A percentile compares a stretch with the other conserved stretches of the same genome.
These are phyloP conservation scores for Drosophila histrio DNA, from an alignment of 2,888 invertebrate genomes.

Conservation along the genomic window DNA sequence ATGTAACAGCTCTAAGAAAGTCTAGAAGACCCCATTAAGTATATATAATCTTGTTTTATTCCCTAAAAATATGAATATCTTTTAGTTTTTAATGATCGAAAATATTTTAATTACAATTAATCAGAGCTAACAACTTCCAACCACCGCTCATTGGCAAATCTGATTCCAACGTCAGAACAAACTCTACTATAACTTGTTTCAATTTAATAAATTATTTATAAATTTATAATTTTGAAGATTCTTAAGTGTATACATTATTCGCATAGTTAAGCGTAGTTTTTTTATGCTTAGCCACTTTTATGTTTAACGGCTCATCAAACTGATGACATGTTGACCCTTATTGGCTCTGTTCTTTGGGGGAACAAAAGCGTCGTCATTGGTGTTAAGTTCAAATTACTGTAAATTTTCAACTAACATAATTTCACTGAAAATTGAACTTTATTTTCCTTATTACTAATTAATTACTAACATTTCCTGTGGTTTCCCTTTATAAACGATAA, in stretches of 20 bases:
- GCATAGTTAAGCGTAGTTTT: fast-evolving
- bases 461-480: not conserved
- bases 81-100: too few relatives aligned
- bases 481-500: constrained; percentile 6
- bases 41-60: too few relatives aligned
- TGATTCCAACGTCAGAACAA: too few relatives aligned
- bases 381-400: not conserved
- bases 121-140: too few relatives aligned
- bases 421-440: not conserved
- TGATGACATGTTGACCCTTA: constrained; percentile 21
- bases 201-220: too few relatives aligned
- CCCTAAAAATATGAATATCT: too few relatives aligned
- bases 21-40: too few relatives aligned
- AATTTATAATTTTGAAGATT: too few relatives aligned
- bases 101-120: too few relatives aligned
- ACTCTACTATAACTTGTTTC: too few relatives aligned
- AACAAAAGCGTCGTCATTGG: constrained; percentile 22
- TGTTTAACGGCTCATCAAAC: constrained; percentile 40
- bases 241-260: constrained; percentile 8
- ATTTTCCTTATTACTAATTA: not conserved
- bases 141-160: too few relatives aligned
- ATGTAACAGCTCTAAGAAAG: too few relatives aligned
- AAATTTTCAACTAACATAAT: not conserved
- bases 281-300: not conserved
- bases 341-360: constrained; percentile 22